Conservation (phyloP, 2,797 vertebrate genomes). For the Sebastes taczanowskii region DNA sequence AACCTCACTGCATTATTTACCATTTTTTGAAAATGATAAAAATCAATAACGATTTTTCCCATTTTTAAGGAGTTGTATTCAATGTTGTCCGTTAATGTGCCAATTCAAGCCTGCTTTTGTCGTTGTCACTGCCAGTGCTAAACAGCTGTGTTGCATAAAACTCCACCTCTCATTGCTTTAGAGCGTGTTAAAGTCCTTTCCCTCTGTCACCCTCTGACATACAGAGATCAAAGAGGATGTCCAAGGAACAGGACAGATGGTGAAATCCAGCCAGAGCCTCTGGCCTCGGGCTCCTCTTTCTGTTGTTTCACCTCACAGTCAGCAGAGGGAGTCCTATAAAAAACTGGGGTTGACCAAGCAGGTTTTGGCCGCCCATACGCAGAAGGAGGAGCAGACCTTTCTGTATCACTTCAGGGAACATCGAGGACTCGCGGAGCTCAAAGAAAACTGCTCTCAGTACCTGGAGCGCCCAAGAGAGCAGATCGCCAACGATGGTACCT, state of each 20-base stretch:
- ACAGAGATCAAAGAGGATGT: slow-evolving; percentile 90
- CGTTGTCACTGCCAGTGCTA: neutral
- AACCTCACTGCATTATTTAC: neutral
- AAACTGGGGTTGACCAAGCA: slow-evolving; percentile 93
- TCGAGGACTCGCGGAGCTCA: slow-evolving; percentile 80
- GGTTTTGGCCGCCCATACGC: slow-evolving; percentile 93
- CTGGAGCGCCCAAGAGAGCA: slow-evolving; percentile 74
- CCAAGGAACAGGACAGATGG: slow-evolving; percentile 77
- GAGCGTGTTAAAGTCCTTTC: neutral
- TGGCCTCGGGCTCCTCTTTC: slow-evolving; percentile 34
- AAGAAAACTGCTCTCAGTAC: slow-evolving; percentile 86
- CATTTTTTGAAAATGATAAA: neutral
- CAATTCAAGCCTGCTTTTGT: neutral
- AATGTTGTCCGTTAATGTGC: neutral
- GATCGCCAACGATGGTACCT: slow-evolving; percentile 61
- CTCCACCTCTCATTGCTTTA: neutral
- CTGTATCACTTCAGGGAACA: slow-evolving; percentile 88
- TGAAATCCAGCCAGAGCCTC: slow-evolving; percentile 72
- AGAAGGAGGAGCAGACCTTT: slow-evolving; percentile 95
- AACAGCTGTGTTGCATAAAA: neutral
- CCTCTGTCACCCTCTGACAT: slow-evolving; percentile 34
- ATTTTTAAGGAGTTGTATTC: neutral
- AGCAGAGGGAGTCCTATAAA: slow-evolving; percentile 88
- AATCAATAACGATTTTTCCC: neutral
- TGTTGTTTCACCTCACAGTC: slow-evolving; percentile 72